phyloP scores from a whole-genome alignment of 2,888 invertebrate species.

The Saturnia pavonia region DNA sequence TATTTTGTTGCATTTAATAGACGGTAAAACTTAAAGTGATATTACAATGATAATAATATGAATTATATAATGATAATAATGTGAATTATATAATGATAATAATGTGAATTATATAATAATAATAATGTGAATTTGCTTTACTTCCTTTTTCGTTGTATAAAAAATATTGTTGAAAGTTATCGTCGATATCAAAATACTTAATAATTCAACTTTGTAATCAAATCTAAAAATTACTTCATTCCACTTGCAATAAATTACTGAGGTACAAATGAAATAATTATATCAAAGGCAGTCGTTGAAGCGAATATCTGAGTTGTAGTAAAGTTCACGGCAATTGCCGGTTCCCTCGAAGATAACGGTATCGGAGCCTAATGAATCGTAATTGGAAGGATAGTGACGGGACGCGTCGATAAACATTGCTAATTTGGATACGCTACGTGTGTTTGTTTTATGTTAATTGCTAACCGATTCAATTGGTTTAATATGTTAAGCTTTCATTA shows the following conservation, averaged over 20 bases:
- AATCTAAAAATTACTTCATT: not conserved
- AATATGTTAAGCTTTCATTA: not conserved
- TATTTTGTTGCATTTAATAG: too few relatives aligned
- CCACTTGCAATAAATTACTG: not conserved
- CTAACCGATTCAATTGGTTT: not conserved
- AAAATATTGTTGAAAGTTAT: too few relatives aligned
- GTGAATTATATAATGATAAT: too few relatives aligned
- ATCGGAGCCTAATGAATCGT: constrained; percentile 64
- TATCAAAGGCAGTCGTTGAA: constrained; percentile 33
- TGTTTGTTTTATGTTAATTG: not conserved
- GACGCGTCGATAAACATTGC: constrained; percentile 19
- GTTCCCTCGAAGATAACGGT: constrained; percentile 66
- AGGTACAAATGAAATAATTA: constrained; percentile 30
- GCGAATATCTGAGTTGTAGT: constrained; percentile 54
- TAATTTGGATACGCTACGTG: not conserved
- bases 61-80: too few relatives aligned
- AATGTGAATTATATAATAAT: too few relatives aligned
- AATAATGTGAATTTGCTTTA: too few relatives aligned
- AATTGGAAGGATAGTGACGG: constrained; percentile 38
- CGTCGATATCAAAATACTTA: not conserved
- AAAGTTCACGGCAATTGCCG: constrained; percentile 71
- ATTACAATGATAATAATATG: too few relatives aligned
- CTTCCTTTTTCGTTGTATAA: too few relatives aligned
- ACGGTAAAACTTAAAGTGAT: too few relatives aligned
- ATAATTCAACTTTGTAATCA: not conserved